phyloP scores from a whole-genome alignment of 2,797 vertebrate species.

The Arvicola amphibius region DNA sequence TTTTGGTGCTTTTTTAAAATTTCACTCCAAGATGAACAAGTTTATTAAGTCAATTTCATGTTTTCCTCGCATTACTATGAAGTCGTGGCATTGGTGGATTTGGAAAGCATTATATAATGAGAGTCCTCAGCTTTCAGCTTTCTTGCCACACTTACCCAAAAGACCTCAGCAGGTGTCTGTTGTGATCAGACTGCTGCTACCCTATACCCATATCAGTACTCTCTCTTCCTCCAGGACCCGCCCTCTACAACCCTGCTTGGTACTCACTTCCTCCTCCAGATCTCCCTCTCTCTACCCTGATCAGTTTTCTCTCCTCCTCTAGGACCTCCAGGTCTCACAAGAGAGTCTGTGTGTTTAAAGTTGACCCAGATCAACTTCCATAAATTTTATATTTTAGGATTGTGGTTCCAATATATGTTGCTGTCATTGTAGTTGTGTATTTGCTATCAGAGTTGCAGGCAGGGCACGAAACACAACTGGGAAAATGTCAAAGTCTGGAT shows the following conservation, averaged over 20 bases:
- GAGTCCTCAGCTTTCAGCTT: background rate
- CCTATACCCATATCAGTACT: too few relatives aligned
- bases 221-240: background rate
- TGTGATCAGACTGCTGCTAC: background rate
- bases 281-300: too few relatives aligned
- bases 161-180: background rate
- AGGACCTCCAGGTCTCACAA: background rate
- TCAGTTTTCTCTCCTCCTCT: background rate
- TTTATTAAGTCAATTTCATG: background rate
- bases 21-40: background rate
- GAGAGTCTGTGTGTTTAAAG: background rate
- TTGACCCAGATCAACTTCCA: background rate
- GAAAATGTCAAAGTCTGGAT: background rate
- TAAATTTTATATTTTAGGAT: background rate
- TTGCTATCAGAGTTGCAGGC: background rate
- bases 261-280: background rate
- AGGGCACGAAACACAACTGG: background rate
- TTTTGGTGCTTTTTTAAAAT: constrained; percentile 21
- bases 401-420: background rate
- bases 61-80: background rate
- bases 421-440: background rate
- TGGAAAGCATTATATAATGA: background rate
- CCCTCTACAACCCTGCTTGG: background rate
- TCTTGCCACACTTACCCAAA: background rate
- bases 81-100: background rate